These are phyloP conservation scores for Hirtodrosophila duncani DNA, from an alignment of 2,888 invertebrate species.

Conservation along the genomic window DNA sequence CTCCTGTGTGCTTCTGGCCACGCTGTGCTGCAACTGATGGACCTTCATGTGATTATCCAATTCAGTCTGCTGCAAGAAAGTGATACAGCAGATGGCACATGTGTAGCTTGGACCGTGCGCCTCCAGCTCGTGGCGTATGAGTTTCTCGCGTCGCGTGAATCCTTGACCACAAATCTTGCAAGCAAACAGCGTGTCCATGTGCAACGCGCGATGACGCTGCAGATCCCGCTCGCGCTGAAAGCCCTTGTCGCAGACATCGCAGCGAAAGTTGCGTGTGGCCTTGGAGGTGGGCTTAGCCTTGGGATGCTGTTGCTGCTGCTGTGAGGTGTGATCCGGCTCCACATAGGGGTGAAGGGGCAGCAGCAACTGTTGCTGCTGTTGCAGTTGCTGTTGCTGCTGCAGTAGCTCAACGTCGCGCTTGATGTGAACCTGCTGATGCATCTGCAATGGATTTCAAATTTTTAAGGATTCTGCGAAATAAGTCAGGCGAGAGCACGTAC, in stretches of 20 bases:
- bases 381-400: constrained; percentile 33
- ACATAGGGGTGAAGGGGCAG: constrained; percentile 61
- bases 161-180: constrained; percentile 83
- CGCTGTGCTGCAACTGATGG: constrained; percentile 74
- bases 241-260: constrained; percentile 83
- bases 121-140: constrained; percentile 82
- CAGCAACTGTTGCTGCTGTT: constrained; percentile 14
- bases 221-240: constrained; percentile 85
- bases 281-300: constrained; percentile 20
- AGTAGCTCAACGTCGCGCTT: constrained; percentile 65
- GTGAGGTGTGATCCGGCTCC: constrained; percentile 27
- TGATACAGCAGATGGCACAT: constrained; percentile 81
- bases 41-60: constrained; percentile 75
- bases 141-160: constrained; percentile 82
- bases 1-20: constrained; percentile 54
- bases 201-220: constrained; percentile 84
- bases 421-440: constrained; percentile 83
- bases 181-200: constrained; percentile 84
- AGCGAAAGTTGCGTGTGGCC: constrained; percentile 80
- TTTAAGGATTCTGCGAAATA: too few relatives aligned
- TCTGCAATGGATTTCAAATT: too few relatives aligned
- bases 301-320: constrained; percentile 28
- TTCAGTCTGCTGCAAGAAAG: constrained; percentile 70
- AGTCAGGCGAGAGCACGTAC: too few relatives aligned
- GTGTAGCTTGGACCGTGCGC: constrained; percentile 83